Evolutionary conservation across 1,140 invertebrate species (phyloP), one percentile per base, ranked within the genome.

Genomic region (Drosophila leontia): DNA sequence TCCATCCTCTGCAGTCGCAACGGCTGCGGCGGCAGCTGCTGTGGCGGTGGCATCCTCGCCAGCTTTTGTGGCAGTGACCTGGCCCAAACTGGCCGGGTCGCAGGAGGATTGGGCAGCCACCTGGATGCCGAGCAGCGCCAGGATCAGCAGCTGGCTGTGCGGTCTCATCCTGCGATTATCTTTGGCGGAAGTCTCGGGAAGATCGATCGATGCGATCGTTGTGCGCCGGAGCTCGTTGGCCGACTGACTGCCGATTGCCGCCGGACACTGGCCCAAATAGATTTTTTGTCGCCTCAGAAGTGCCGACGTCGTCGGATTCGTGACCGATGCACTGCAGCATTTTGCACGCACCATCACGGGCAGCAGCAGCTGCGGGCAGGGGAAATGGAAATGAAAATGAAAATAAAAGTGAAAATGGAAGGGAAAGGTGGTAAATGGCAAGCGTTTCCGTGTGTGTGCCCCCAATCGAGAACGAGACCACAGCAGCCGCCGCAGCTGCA

Each of bases 371-470:
- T 3, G 42, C n/a, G 41, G 42, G 17, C 17, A 34, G 23, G 39
- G 11, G n/a, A 15, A 19, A 26, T 32, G 42, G 48, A 26, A 47
- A 26, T 47, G 1, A 26, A 47, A 47, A 26, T 26, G 3, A 15
- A 23, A 47, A 23, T 23, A 1, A 7, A 23, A 47, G n/a, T 13
- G 0, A 26, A 29, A 29, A 29, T 29, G 26, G 26, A 1, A 29
- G 26, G 26, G 13, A 47, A 23, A 23, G 37, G 32, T 11, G 61
- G 51, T 15, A 17, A 35, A 2, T 35, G 17, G 50, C 17, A 11
- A 53, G n/a, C 29, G 50, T 45, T 86, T 86, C 82, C 82, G 82
- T 82, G 78, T 84, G 74, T 84, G 82, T 86, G 82, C 78, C 68
- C 76, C 83, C 61, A 48, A 65, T 42, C 23, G 70, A 53, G 55